Conservation (phyloP, 37 sponge, comb jelly and placozoan genomes). For the Cladorhizidae sp. region DNA sequence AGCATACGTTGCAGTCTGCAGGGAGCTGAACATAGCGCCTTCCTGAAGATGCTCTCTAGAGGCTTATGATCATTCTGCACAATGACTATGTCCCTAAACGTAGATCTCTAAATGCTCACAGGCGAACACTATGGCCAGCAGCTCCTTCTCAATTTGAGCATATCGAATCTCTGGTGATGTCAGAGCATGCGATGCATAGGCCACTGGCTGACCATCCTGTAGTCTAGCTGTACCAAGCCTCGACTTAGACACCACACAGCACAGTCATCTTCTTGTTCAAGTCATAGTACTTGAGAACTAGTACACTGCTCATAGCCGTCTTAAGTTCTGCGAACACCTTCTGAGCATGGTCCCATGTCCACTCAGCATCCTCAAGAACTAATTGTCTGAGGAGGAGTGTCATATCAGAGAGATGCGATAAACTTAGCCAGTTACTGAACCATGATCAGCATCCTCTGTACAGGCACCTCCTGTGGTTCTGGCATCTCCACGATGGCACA, state of each 20-base stretch:
- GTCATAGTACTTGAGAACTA: no score
- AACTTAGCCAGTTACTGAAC: constrained; percentile 54
- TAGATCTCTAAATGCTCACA: no score
- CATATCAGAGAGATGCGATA: constrained; percentile 8
- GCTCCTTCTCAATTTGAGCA: no score
- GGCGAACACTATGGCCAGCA: no score
- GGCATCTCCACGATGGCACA: not conserved
- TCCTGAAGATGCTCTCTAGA: constrained; percentile 27
- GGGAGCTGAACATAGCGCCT: constrained; percentile 52
- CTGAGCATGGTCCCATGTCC: no score
- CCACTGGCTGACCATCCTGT: no score
- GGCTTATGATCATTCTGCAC: constrained; percentile 50
- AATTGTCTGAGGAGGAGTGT: no score
- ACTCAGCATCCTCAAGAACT: no score
- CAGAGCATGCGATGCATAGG: constrained; percentile 46
- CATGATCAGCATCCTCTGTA: constrained; percentile 36
- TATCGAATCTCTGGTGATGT: constrained; percentile 37
- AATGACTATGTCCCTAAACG: no score
- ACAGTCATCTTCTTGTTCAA: no score
- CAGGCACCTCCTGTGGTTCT: constrained; percentile 39
- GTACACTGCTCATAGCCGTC: constrained; percentile 28
- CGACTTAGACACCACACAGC: constrained; percentile 34
- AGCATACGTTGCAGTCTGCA: constrained; percentile 53
- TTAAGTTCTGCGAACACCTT: constrained; percentile 1
- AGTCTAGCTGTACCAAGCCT: no score